Conservation (phyloP, 2,888 invertebrate species). For the Uropetala carovei region DNA sequence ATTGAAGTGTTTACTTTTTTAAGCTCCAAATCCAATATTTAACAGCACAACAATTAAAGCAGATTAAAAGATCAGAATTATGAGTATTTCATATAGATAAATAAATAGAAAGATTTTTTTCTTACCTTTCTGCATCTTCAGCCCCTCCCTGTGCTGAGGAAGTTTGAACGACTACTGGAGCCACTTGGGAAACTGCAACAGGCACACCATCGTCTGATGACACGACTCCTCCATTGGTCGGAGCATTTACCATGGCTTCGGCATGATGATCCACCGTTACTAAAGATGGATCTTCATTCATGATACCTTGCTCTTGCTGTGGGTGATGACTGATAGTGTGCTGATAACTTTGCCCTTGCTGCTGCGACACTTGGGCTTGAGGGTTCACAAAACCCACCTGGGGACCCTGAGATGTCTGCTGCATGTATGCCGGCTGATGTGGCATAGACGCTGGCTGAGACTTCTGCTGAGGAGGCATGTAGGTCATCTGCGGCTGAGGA, state of each 20-base stretch:
- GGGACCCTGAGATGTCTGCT: constrained; percentile 50
- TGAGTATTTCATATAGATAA: background rate
- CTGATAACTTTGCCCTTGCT: constrained; percentile 50
- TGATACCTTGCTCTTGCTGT: constrained; percentile 45
- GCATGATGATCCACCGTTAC: constrained; percentile 32
- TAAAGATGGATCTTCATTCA: constrained; percentile 47
- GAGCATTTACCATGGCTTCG: constrained; percentile 38
- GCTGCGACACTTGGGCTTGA: constrained; percentile 48
- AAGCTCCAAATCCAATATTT: background rate
- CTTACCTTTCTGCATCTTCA: constrained; percentile 62
- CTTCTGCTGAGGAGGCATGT: constrained; percentile 65
- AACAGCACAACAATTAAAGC: constrained; percentile 24
- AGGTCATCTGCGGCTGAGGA: constrained; percentile 62
- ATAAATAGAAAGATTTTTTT: background rate
- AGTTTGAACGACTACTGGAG: constrained; percentile 50
- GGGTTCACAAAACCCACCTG: constrained; percentile 58
- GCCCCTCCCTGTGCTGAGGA: constrained; percentile 44
- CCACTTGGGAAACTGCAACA: constrained; percentile 39
- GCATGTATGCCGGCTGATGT: constrained; percentile 67
- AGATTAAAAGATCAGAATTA: background rate
- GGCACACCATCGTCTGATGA: constrained; percentile 38
- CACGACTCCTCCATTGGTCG: constrained; percentile 46
- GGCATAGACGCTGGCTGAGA: constrained; percentile 66
- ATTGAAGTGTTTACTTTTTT: background rate
- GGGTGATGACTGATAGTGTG: constrained; percentile 50